Percentiles rank a stretch among this genome's conserved stretches.
These are phyloP conservation scores for Microctenopoma steveboyesi DNA, from an alignment of 2,797 vertebrate species.

Conservation along the genomic window DNA sequence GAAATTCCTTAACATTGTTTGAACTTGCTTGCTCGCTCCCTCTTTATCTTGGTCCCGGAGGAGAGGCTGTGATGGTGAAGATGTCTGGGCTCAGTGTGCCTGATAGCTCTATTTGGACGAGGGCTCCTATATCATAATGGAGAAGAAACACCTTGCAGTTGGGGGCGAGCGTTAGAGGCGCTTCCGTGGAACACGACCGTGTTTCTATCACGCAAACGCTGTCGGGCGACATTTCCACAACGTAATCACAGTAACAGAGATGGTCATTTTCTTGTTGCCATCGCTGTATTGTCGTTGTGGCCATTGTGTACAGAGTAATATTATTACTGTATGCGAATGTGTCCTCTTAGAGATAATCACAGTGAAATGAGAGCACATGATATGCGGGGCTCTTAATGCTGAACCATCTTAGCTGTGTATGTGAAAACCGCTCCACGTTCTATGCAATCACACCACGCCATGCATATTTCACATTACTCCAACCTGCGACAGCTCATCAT, in stretches of 20 bases:
- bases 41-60: conserved; percentile 65
- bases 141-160: conserved; percentile 60
- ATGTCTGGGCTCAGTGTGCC: conserved; percentile 65
- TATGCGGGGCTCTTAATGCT: conserved; percentile 29
- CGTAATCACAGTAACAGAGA: conserved; percentile 65
- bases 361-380: conserved; percentile 56
- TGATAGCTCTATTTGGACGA: conserved; percentile 73
- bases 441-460: conserved; percentile 61
- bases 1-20: conserved; percentile 67
- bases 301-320: conserved; percentile 60
- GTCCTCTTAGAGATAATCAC: conserved; percentile 69
- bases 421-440: conserved; percentile 51
- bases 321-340: conserved; percentile 65
- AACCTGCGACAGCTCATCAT: conserved; percentile 82
- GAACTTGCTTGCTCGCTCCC: conserved; percentile 59
- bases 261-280: conserved; percentile 54
- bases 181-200: conserved; percentile 49
- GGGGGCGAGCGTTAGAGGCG: conserved; percentile 32
- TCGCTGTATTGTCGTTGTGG: conserved; percentile 55
- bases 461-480: conserved; percentile 70
- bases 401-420: conserved; percentile 33
- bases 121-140: conserved; percentile 68
- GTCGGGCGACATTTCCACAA: conserved; percentile 33
- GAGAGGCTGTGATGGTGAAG: conserved; percentile 67
- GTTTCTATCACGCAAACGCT: conserved; percentile 47